phyloP scores from a whole-genome alignment of 2,113 vertebrate species.

The Oenanthe melanoleuca region DNA sequence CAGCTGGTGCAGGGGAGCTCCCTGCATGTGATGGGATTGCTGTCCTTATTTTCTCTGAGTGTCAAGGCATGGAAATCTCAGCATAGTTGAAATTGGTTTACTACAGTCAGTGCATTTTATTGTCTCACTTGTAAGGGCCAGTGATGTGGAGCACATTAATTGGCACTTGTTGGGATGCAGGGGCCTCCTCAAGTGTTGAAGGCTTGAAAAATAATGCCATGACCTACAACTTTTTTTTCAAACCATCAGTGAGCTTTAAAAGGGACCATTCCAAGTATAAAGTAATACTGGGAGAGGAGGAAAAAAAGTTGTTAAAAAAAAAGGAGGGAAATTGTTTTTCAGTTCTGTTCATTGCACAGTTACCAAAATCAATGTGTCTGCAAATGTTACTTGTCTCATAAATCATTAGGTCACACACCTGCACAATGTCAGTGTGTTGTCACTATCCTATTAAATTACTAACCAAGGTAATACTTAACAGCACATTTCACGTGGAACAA shows the following conservation, averaged over 20 bases:
- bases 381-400: slow-evolving; percentile 53
- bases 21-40: background rate
- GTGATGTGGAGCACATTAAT: background rate
- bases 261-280: background rate
- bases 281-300: background rate
- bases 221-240: background rate
- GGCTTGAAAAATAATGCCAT: background rate
- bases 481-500: slow-evolving; percentile 23
- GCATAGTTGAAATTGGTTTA: background rate
- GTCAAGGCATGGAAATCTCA: background rate
- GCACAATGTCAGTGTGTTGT: slow-evolving; percentile 53
- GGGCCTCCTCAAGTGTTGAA: background rate
- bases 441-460: slow-evolving; percentile 50
- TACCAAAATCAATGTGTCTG: slow-evolving; percentile 60
- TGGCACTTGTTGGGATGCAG: background rate
- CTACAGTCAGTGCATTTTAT: slow-evolving; percentile 21
- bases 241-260: background rate
- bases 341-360: background rate
- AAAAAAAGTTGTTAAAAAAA: background rate
- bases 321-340: background rate
- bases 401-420: slow-evolving; percentile 67
- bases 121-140: background rate
- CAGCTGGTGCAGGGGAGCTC: background rate
- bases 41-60: background rate
- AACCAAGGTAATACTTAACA: slow-evolving; percentile 50